Conservation (phyloP, 2,113 vertebrate species). For the Epinephelus lanceolatus region DNA sequence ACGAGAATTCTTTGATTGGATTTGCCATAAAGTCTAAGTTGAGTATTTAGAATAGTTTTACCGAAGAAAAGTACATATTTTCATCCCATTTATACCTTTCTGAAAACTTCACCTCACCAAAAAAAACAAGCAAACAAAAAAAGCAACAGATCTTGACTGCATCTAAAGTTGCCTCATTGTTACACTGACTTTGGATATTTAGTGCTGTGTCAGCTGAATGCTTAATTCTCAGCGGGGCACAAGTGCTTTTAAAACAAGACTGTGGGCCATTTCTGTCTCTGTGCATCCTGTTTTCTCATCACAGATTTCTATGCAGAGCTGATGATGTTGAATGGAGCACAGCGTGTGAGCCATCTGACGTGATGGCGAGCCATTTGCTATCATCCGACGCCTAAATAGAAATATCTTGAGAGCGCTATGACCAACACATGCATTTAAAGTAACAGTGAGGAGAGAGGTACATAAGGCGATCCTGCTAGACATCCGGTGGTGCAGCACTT, state of each 20-base stretch:
- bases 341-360: constrained; percentile 2
- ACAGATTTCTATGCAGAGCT: constrained; percentile 16
- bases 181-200: not conserved
- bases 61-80: constrained; percentile 14
- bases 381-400: constrained; percentile 17
- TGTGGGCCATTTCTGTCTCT: constrained; percentile 16
- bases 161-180: not conserved
- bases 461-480: constrained; percentile 43
- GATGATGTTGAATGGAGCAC: constrained; percentile 5
- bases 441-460: constrained; percentile 16
- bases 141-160: not conserved
- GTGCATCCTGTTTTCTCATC: constrained; percentile 31
- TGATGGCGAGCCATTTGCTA: constrained; percentile 7
- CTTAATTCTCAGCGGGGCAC: not conserved
- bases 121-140: not conserved
- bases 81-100: not conserved
- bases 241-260: constrained; percentile 19
- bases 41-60: not conserved
- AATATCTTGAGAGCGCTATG: constrained; percentile 11
- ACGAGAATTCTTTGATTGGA: constrained; percentile 14
- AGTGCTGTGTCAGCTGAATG: constrained; percentile 28
- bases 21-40: not conserved
- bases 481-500: constrained; percentile 52
- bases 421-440: not conserved
- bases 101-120: not conserved